Evolutionary conservation across 2,888 invertebrate genomes (phyloP).

Genomic region (Pseudococcus viburni): DNA sequence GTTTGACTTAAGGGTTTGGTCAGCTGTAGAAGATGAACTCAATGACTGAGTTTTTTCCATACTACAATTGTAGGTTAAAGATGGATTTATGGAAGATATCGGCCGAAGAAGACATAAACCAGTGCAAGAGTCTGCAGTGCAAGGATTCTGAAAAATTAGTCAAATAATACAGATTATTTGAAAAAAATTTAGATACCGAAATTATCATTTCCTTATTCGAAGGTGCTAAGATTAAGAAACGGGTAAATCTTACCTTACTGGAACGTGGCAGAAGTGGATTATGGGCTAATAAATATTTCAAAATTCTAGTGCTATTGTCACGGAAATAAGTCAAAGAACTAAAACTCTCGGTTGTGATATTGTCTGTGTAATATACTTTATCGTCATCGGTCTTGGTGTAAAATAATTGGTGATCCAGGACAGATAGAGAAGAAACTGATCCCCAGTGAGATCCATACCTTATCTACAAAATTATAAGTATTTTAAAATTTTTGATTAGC

Average conservation of each 20-base stretch:
- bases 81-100: neutral
- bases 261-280: neutral
- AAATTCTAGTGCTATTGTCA: neutral
- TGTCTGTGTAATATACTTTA: neutral
- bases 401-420: neutral
- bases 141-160: neutral
- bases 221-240: too few species aligned
- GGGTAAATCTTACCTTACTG: neutral
- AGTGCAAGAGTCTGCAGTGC: neutral
- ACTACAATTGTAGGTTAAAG: neutral
- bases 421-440: neutral
- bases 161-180: neutral
- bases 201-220: neutral
- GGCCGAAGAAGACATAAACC: neutral
- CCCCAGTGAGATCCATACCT: neutral
- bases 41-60: neutral
- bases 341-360: neutral
- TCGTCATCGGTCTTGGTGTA: neutral
- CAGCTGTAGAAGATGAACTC: too few species aligned
- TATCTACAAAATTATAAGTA: neutral
- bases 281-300: neutral
- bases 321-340: neutral
- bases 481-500: too few species aligned
- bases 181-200: neutral
- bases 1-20: too few species aligned